phyloP scores from a whole-genome alignment of 2,888 invertebrate genomes.

The Cordilura impudica region DNA sequence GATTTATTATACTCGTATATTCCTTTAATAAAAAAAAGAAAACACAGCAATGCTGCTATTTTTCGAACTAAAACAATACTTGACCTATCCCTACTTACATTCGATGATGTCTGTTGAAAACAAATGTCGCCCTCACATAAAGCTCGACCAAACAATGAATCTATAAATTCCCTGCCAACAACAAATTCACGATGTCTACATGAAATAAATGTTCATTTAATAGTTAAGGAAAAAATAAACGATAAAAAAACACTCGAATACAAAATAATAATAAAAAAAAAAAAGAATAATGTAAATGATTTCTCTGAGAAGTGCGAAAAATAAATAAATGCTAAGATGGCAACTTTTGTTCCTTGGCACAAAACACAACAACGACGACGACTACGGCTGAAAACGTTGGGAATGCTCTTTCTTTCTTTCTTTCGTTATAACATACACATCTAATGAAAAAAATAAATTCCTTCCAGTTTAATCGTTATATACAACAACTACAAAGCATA shows the following conservation, averaged over 20 bases:
- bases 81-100: slow-evolving; percentile 59
- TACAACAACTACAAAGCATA: background rate
- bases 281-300: background rate
- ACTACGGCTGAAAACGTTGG: background rate
- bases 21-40: no score
- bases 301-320: background rate
- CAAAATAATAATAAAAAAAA: background rate
- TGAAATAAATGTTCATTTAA: slow-evolving; percentile 45
- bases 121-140: background rate
- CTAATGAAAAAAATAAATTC: slow-evolving; percentile 1
- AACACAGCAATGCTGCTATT: background rate
- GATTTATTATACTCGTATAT: no score
- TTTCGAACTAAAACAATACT: slow-evolving; percentile 47
- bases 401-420: background rate
- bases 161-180: slow-evolving; percentile 45
- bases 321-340: background rate
- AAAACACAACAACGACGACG: background rate
- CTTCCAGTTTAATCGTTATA: slow-evolving; percentile 37
- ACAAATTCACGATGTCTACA: slow-evolving; percentile 27
- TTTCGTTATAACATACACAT: background rate
- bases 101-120: slow-evolving; percentile 14
- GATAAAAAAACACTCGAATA: background rate
- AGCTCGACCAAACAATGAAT: slow-evolving; percentile 34
- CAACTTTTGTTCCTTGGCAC: background rate
- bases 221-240: background rate